Base-by-base conservation (phyloP, 1,140 invertebrate genomes). In the Drosophila pseudoobscura region DNA sequence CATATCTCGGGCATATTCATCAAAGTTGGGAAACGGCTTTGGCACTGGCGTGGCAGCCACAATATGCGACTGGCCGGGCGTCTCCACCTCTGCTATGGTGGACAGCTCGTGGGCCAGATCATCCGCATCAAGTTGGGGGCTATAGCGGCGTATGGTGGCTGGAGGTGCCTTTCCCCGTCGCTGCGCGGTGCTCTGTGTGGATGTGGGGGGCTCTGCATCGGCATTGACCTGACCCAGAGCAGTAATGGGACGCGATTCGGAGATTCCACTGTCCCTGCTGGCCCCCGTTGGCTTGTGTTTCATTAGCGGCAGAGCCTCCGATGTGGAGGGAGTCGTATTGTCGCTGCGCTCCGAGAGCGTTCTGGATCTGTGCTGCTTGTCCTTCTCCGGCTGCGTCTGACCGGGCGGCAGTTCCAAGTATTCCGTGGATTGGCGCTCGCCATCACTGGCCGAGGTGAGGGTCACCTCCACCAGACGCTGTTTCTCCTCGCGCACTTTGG, bases 191-290 rank as follows among this genome's bases (percentile, higher is more conserved):
- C 29, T 60, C 13, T 66, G 74, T 9, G 44, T 51, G 6, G 61
- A 61, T 0, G 79, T 73, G 6, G 53, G 46, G 26, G 74, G 83
- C 22, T 90, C 80, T 6, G 45, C n/a, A 6, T 90, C 88, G 13
- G 54, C 58, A 7, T 41, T 29, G 0, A 70, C 76, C 52, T 69
- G 69, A 0, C 87, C 91, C 50, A 71, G 31, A 0, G 90, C 78
- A 3, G 91, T 92, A 0, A 91, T 15, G 6, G 91, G 91, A 5
- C 91, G 66, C 6, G 89, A 91, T 9, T 70, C 63, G 0, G 78
- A 75, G 1, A 92, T 90, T n/a, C 91, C 91, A 55, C 91, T 91
- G 49, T 92, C 91, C 17, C 80, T 50, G 59, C 91, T 92, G 3
- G 76, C 65, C 0, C 79, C 88, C 3, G 74, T 91, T 9, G 76